A percentile compares a stretch with the other conserved stretches of the same genome.
These are phyloP conservation scores for Drosophila atripex DNA, from an alignment of 2,888 invertebrate species.

Conservation along the genomic window DNA sequence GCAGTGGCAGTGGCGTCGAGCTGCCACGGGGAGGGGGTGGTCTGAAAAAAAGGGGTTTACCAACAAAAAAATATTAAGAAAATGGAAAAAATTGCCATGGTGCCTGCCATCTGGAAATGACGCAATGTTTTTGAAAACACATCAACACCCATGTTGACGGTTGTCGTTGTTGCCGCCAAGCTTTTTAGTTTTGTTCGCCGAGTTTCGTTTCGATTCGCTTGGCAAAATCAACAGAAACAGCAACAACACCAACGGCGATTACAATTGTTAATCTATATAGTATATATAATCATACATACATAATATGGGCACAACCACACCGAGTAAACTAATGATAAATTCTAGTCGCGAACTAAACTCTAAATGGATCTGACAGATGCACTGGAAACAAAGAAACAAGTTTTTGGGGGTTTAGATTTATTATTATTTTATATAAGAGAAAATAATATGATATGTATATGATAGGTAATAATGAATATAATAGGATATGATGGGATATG, in stretches of 20 bases:
- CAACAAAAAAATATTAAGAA: background rate
- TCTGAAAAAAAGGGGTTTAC: background rate
- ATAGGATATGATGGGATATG: too few relatives aligned
- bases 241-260: conserved; percentile 32
- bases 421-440: too few relatives aligned
- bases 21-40: background rate
- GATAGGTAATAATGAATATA: too few relatives aligned
- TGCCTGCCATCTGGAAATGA: conserved; percentile 51
- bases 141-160: conserved; percentile 53
- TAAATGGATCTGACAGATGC: conserved; percentile 24
- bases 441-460: too few relatives aligned
- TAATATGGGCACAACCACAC: conserved; percentile 9
- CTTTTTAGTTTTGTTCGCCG: conserved; percentile 68
- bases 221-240: conserved; percentile 54
- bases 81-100: conserved; percentile 13
- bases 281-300: conserved; percentile 28
- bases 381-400: background rate
- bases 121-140: conserved; percentile 63
- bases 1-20: background rate
- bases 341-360: conserved; percentile 45
- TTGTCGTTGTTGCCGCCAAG: conserved; percentile 20
- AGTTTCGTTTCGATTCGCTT: conserved; percentile 71
- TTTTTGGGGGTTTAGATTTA: background rate
- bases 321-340: conserved; percentile 74
- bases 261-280: conserved; percentile 43